These are phyloP conservation scores for Diglossa cyanea DNA, from an alignment of 2,797 vertebrate species.

Conservation along the genomic window DNA sequence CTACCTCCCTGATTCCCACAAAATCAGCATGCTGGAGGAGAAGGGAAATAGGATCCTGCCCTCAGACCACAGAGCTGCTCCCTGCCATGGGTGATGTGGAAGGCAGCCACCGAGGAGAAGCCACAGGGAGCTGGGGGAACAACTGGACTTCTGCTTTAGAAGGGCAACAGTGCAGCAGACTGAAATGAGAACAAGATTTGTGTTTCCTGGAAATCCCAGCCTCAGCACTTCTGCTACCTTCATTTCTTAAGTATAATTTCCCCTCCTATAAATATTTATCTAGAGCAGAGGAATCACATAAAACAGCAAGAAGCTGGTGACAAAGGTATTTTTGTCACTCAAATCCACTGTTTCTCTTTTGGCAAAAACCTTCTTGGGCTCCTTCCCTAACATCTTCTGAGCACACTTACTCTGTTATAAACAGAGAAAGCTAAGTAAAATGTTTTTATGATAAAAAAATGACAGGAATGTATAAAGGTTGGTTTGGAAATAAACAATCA, in stretches of 20 bases:
- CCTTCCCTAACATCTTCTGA: neutral
- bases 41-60: neutral
- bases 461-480: neutral
- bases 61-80: neutral
- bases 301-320: neutral
- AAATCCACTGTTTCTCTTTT: neutral
- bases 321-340: neutral
- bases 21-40: neutral
- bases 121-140: neutral
- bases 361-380: neutral
- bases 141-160: neutral
- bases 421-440: conserved; percentile 4
- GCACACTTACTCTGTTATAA: neutral
- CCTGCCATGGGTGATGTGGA: neutral
- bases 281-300: neutral
- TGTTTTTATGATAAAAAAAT: neutral
- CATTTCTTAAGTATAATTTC: conserved; percentile 32
- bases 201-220: conserved; percentile 28
- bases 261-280: conserved; percentile 45
- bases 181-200: conserved; percentile 9
- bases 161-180: neutral
- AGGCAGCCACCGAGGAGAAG: neutral
- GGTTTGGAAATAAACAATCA: conserved; percentile 9
- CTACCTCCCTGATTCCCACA: neutral
- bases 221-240: conserved; percentile 39